Base-by-base conservation (phyloP, 2,113 vertebrate species). In the Thinocorus orbignyianus region DNA sequence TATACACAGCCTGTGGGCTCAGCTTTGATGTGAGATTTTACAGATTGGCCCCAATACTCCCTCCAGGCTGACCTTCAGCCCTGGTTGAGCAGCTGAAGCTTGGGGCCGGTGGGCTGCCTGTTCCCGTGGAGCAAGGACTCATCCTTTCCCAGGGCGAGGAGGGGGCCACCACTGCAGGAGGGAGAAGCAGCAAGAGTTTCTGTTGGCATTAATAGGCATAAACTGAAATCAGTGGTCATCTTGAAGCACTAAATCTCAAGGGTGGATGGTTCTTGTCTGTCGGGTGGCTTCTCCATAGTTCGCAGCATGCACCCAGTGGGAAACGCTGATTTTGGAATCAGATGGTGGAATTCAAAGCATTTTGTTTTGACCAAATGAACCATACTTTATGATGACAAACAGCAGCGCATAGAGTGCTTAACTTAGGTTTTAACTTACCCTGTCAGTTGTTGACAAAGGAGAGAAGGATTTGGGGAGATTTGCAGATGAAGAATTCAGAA, bases 31-130 rank as follows among this genome's bases (percentile, higher is more conserved):
- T 65, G 74, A 55, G 49, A 6, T 74, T 86, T 89, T 62, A 46
- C 33, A 7, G 1, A 5, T n/a, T 18, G 91, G 44, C 25, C 93
- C 17, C 6, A 93, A 24, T 31, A 84, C 71, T 96, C 48, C 39
- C 33, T 60, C 79, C 19, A 70, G 89, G 77, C 81, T 90, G 96
- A 97, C 93, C 91, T 95, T 96, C 69, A 87, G 92, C 74, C 81
- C 77, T 65, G 39, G 68, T 86, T 86, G 95, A 95, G 86, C 44
- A n/a, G 52, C 90, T 88, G 94, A 96, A 96, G 82, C 72, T 91
- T 65, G 65, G 68, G 66, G 69, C n/a, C 1, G 12, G 37, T 82
- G 76, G 28, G 65, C 55, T 76, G 72, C 92, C 73, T 94, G 76
- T 85, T 88, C 33, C 81, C 65, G 52, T 28, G n/a, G 77, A 96